These are phyloP conservation scores for Caenorhabditis sp. DNA, from an alignment of 2,888 invertebrate genomes.

Conservation along the genomic window DNA sequence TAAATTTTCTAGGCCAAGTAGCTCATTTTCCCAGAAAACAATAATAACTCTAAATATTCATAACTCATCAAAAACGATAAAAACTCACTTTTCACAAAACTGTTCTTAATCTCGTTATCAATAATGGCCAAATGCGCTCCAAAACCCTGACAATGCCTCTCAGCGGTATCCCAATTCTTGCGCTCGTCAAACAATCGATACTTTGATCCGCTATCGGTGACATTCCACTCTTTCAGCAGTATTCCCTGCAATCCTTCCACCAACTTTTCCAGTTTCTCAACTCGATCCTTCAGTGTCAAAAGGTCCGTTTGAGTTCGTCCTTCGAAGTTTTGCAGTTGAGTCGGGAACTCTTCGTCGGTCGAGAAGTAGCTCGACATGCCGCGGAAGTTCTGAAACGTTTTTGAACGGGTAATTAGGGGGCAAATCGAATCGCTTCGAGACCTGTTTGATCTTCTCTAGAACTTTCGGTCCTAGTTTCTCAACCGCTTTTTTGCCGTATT, in stretches of 20 bases:
- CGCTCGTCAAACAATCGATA: conserved; percentile 71
- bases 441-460: conserved; percentile 40
- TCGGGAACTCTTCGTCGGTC: conserved; percentile 59
- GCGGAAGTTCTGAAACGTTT: conserved; percentile 41
- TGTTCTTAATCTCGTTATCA: conserved; percentile 71
- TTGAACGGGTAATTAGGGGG: background rate
- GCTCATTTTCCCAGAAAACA: too few relatives aligned
- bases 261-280: conserved; percentile 52
- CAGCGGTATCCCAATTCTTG: conserved; percentile 74
- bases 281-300: conserved; percentile 42
- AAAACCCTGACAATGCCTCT: conserved; percentile 68
- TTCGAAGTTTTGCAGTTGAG: conserved; percentile 57
- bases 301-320: conserved; percentile 50
- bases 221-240: conserved; percentile 70
- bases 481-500: conserved; percentile 52
- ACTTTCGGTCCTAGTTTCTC: conserved; percentile 44
- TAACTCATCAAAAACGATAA: too few relatives aligned
- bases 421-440: background rate
- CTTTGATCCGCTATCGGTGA: conserved; percentile 68
- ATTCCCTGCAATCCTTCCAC: conserved; percentile 54
- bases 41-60: too few relatives aligned
- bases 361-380: conserved; percentile 56
- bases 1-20: too few relatives aligned
- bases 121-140: conserved; percentile 71
- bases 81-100: conserved; percentile 66